These are phyloP conservation scores for Remorina albescens DNA, from an alignment of 2,797 vertebrate species.

Conservation along the genomic window DNA sequence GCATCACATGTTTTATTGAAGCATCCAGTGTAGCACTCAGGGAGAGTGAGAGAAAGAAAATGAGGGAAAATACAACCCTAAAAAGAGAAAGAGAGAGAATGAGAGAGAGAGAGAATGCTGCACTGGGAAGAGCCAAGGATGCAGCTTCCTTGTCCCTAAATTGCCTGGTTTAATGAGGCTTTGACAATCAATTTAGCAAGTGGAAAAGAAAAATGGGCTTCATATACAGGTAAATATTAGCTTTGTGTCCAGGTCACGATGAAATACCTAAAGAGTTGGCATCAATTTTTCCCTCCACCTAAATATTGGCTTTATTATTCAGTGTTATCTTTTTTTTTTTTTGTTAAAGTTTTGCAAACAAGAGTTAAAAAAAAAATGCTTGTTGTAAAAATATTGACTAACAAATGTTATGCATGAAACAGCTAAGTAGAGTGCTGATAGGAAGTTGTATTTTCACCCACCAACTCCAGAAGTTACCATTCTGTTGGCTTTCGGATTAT, in stretches of 20 bases:
- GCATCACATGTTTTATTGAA: constrained; percentile 85
- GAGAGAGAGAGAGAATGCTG: constrained; percentile 39
- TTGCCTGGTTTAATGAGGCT: constrained; percentile 71
- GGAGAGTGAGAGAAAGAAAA: constrained; percentile 63
- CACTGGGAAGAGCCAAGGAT: constrained; percentile 34
- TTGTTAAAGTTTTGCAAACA: constrained; percentile 18
- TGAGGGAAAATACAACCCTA: constrained; percentile 29
- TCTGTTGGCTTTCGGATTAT: too few species aligned
- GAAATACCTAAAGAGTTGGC: constrained; percentile 26
- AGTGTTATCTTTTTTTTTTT: too few species aligned
- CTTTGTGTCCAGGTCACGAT: constrained; percentile 42
- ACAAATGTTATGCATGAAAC: too few species aligned
- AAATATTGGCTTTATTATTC: constrained; percentile 47
- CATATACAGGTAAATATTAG: constrained; percentile 55
- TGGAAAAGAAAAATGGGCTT: constrained; percentile 62
- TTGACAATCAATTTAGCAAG: constrained; percentile 58
- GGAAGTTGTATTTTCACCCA: too few species aligned
- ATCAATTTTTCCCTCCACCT: constrained; percentile 27
- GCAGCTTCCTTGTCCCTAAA: constrained; percentile 56
- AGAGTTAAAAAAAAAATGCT: background rate
- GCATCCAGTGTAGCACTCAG: constrained; percentile 75
- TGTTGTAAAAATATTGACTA: background rate
- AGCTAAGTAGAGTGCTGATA: too few species aligned
- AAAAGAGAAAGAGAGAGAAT: too few species aligned
- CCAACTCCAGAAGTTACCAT: too few species aligned